Percentiles rank a stretch among this genome's conserved stretches.
phyloP scores from a whole-genome alignment of 2,888 invertebrate species.

The Callyntrura sp. region DNA sequence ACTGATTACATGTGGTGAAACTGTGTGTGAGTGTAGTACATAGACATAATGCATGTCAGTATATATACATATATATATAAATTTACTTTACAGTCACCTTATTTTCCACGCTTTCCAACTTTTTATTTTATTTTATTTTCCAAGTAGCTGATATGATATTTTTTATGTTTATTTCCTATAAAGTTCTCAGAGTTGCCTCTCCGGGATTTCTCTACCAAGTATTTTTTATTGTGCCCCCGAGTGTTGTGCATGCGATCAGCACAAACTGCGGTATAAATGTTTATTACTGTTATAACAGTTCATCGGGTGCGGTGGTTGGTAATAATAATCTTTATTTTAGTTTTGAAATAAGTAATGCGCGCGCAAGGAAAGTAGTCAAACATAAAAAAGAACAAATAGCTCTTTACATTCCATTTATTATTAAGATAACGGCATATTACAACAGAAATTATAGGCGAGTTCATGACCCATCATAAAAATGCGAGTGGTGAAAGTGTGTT shows the following conservation, averaged over 20 bases:
- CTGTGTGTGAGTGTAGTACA: not conserved
- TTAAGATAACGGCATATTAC: slow-evolving; percentile 42
- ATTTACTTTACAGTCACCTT: not conserved
- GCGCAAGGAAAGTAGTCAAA: slow-evolving; percentile 26
- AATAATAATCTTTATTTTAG: slow-evolving; percentile 21
- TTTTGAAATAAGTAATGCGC: not conserved
- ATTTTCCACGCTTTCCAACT: not conserved
- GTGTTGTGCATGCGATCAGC: slow-evolving; percentile 34
- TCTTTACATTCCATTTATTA: slow-evolving; percentile 30
- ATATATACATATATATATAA: not conserved
- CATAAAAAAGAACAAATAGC: slow-evolving; percentile 67
- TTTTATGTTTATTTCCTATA: slow-evolving; percentile 60
- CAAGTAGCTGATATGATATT: not conserved
- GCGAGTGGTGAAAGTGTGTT: not conserved
- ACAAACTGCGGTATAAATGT: slow-evolving; percentile 14
- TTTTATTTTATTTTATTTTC: slow-evolving; percentile 34
- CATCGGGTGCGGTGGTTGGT: not conserved
- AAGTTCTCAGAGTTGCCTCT: slow-evolving; percentile 11
- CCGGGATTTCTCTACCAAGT: slow-evolving; percentile 32
- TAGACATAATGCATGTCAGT: too few species aligned
- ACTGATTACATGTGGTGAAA: too few species aligned
- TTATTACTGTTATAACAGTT: too few species aligned
- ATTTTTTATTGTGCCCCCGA: slow-evolving; percentile 46
- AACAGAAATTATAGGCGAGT: slow-evolving; percentile 37
- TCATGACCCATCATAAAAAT: slow-evolving; percentile 61